Evolutionary conservation across 1,140 invertebrate species (phyloP), one percentile per base, ranked within the genome.

Genomic region (Drosophila rufa): DNA sequence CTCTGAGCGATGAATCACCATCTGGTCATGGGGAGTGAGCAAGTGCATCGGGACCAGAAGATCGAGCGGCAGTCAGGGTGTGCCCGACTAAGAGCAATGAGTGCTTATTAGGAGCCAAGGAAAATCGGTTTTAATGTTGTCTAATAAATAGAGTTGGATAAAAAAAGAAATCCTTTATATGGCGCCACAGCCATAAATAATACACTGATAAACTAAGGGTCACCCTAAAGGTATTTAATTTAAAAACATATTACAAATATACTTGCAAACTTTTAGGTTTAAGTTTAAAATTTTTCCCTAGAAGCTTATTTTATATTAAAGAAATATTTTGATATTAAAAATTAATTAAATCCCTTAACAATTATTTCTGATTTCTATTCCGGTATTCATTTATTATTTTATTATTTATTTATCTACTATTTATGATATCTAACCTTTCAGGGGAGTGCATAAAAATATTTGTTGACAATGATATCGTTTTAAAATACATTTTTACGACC

Each of bases 81-180:
- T 33, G 70, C 55, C 69, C 40, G 64, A 70, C 67, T 70, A 68
- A 70, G 67, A 70, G 66, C n/a, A 68, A 70, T 70, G 67, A 68
- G 40, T 22, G 48, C 48, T 30, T 67, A 66, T 70, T 55, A 53
- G 3, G 1, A 33, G 30, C n/a, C 15, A 15, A 27, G 30, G 27
- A 36, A 36, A 15, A 40, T 36, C 4, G 11, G 3, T 36, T 17
- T 66, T 53, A 68, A 30, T n/a, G 27, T 27, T 7, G 15, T 14
- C 40, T 53, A 38, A 53, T 15, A 55, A 68, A 46, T 11, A 11
- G 4, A 17, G 12, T 17, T 42, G 22, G n/a, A 25, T 30, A 58
- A 12, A 40, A 25, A 9, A 40, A 14, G 14, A 55, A 30, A 30
- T 30, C 9, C 14, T 11, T 0, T 25, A 19, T 22, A 4, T 19